Base-by-base conservation (phyloP, 2,888 invertebrate species). In the Agrotis puta region DNA sequence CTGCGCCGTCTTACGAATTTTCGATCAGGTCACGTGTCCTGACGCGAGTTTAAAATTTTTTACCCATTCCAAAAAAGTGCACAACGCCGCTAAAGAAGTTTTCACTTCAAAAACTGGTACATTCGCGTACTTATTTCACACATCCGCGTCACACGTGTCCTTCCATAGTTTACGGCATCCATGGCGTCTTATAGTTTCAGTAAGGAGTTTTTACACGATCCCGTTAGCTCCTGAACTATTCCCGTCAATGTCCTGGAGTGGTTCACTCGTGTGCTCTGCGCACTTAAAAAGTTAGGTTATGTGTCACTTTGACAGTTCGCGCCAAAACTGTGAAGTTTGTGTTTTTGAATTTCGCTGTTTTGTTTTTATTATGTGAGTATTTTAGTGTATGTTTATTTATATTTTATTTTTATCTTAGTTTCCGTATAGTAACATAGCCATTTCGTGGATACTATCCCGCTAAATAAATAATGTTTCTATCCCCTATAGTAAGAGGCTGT, bases 221-320 rank as follows among this genome's bases (percentile, higher is more conserved):
- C 93, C 89, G 89, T 87, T 87, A 85, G 86, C 88, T 90, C 89
- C 91, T 87, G 89, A 90, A 88, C 92, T 94, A 95, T 92, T 95
- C 91, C 92, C 87, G 88, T 86, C 87, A 85, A 83, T 84, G 88
- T 84, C 88, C 85, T 88, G 87, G 88, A 87, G 85, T 84, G 77
- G 92, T 87, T 84, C 84, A 88, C 94, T 92, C 89, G 94, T 90
- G 90, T 88, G 76, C 81, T 24, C 81, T 78, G 74, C 79, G 84
- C 86, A 84, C 79, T 81, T 64, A 83, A 85, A 86, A 82, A 79
- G 81, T 84, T 86, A 88, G 83, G 90, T 92, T 87, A 91, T 86
- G 90, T 92, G 92, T 92, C 91, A 92, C 70, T 85, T 89, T 92
- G 92, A 93, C 91, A 91, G 90, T 88, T 89, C 88, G 88, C 92